Evolutionary conservation across 2,113 vertebrate genomes (phyloP), one percentile per base, ranked within the genome.

Genomic region (Phodopus roborovskii): DNA sequence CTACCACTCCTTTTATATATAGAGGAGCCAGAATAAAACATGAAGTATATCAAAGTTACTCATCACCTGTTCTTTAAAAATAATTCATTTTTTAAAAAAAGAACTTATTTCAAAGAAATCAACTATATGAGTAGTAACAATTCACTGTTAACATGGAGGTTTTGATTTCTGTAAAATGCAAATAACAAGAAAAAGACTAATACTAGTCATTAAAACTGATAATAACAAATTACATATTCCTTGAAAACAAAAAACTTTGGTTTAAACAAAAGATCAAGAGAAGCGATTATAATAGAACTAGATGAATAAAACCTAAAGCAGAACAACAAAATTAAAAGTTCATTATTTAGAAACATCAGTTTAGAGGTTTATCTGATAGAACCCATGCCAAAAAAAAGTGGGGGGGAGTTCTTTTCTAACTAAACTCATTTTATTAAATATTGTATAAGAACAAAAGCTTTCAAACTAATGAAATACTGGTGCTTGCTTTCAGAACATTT

Each of bases 391-490:
- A 73, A 62, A 90, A 19, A 62, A n/a, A n/a, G n/a, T 45, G 45
- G 45, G 45, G 45, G 45, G 45, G 20, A 16, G 2, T 30, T 89
- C 58, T 83, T 88, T 94, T n/a, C 77, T 70, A 60, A 77, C 9
- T 48, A 86, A 93, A 60, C 6, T 39, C 64, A 75, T 70, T 95
- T 94, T 2, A 92, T n/a, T 66, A 16, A 96, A 92, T 56, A 91
- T 36, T 78, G 73, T 77, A 60, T 83, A 77, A 82, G 22, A 94
- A 33, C 7, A 33, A 83, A 66, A 48, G 36, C 33, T 93, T 97
- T 91, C n/a, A 91, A 77, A 94, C 20, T 94, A 92, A 77, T 83
- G 90, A 93, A 92, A 91, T 53, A 48, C 16, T 91, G 10, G 15
- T 90, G 53, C 77, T 95, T 94, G 42, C 64, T 83, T 85, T 68